A percentile compares a stretch with the other conserved stretches of the same genome.
phyloP scores from a whole-genome alignment of 2,888 invertebrate species.

The Hemithea aestivaria region DNA sequence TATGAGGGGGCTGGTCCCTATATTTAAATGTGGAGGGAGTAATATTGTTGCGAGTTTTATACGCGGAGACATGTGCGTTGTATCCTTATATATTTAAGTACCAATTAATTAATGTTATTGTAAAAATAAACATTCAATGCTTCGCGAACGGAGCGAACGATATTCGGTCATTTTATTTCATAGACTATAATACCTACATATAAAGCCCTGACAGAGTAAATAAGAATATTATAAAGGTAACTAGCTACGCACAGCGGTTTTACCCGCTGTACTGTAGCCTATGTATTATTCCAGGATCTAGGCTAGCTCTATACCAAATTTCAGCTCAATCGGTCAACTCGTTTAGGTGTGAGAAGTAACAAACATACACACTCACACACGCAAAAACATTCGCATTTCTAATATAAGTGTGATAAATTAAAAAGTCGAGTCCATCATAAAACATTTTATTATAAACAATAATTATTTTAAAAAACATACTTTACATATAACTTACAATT shows the following conservation, averaged over 20 bases:
- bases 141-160: conserved; percentile 35
- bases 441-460: conserved; percentile 78
- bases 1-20: conserved; percentile 70
- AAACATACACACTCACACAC: too few relatives aligned
- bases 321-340: too few relatives aligned
- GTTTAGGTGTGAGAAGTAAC: too few relatives aligned
- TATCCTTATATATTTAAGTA: conserved; percentile 47
- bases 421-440: conserved; percentile 40
- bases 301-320: too few relatives aligned
- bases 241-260: too few relatives aligned
- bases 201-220: too few relatives aligned
- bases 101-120: conserved; percentile 55
- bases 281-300: too few relatives aligned
- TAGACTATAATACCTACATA: too few relatives aligned
- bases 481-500: conserved; percentile 64
- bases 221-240: too few relatives aligned
- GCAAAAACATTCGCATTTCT: too few relatives aligned
- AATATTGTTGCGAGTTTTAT: conserved; percentile 67
- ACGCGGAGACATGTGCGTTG: conserved; percentile 49
- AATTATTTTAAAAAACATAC: conserved; percentile 66
- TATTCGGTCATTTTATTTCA: conserved; percentile 19
- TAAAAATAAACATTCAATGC: conserved; percentile 46
- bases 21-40: conserved; percentile 51
- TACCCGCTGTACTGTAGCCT: too few relatives aligned
- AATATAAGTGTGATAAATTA: too few relatives aligned